These are phyloP conservation scores for Lathronympha strigana DNA, from an alignment of 2,888 invertebrate species.

Conservation along the genomic window DNA sequence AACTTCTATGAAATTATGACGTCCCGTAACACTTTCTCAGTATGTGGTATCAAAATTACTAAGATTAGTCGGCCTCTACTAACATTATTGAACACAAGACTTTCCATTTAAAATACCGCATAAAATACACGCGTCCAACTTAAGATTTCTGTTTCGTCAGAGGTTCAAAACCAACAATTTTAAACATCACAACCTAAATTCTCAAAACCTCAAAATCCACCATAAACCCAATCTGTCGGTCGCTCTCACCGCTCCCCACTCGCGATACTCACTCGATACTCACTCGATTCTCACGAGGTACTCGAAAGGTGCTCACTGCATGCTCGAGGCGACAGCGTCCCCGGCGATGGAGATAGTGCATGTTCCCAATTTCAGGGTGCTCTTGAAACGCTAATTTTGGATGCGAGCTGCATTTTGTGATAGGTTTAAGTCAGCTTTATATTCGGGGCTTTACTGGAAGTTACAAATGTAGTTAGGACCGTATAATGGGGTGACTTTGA, in stretches of 20 bases:
- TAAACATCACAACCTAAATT: not conserved
- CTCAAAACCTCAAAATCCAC: not conserved
- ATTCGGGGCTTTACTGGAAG: too few relatives aligned
- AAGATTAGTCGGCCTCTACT: too few relatives aligned
- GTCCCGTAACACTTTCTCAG: too few relatives aligned
- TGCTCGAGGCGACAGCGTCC: constrained; percentile 45
- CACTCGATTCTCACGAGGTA: constrained; percentile 42
- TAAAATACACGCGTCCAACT: too few relatives aligned
- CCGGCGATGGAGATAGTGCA: constrained; percentile 62
- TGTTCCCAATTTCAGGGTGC: constrained; percentile 56
- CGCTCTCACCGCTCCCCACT: not conserved
- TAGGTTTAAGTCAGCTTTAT: constrained; percentile 6
- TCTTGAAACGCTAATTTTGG: constrained; percentile 38
- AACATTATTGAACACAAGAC: too few relatives aligned
- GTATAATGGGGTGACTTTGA: too few relatives aligned
- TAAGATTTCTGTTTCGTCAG: too few relatives aligned
- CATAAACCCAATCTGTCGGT: constrained; percentile 4
- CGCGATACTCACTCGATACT: constrained; percentile 42
- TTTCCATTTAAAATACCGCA: too few relatives aligned
- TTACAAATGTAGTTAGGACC: too few relatives aligned
- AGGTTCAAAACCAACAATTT: not conserved
- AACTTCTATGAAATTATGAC: too few relatives aligned
- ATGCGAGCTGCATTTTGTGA: constrained; percentile 31
- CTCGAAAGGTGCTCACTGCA: not conserved
- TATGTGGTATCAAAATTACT: too few relatives aligned